Conservation (phyloP, 1,140 invertebrate genomes). For the Apis florea region DNA sequence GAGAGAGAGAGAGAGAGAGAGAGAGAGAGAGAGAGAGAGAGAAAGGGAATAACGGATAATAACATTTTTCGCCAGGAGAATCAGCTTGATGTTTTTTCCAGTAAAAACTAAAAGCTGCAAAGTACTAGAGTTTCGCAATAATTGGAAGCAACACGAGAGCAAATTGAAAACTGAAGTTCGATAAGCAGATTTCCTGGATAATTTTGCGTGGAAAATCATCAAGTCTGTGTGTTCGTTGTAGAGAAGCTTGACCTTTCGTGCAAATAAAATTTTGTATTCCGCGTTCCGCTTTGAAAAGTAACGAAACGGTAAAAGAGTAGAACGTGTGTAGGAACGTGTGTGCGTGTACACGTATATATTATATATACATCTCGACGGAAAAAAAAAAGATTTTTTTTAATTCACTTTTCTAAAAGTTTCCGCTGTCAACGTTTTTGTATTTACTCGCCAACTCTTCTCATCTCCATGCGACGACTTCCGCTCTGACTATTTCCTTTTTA, state of each 20-base stretch:
- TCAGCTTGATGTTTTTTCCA: background rate
- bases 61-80: background rate
- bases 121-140: background rate
- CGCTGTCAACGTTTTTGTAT: background rate
- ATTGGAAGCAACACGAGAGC: background rate
- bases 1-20: background rate
- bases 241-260: background rate
- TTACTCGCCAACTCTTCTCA: background rate
- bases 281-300: no score
- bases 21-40: background rate
- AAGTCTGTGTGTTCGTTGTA: no score
- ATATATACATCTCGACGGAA: no score
- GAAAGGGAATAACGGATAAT: background rate
- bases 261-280: no score
- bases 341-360: no score
- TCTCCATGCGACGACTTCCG: constrained; percentile 5
- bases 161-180: background rate
- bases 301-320: no score
- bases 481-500: constrained; percentile 13
- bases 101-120: background rate
- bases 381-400: no score
- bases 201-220: background rate
- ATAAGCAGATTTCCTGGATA: background rate
- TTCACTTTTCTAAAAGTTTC: no score
- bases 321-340: no score